Evolutionary conservation across 2,797 vertebrate species (phyloP), one percentile per base, ranked within the genome.

Genomic region (Platyrinchus mystaceus): DNA sequence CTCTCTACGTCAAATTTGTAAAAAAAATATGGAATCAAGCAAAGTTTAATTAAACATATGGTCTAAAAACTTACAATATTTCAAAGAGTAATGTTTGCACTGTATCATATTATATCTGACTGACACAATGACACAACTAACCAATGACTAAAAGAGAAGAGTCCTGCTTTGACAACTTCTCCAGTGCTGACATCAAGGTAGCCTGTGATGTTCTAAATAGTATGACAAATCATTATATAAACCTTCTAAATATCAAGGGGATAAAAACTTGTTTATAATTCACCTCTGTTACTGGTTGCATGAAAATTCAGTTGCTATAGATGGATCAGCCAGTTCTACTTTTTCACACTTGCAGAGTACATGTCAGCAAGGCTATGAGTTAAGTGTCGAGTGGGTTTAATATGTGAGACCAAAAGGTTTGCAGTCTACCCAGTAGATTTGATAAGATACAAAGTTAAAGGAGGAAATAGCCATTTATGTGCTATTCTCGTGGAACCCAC

Each of bases 241-340:
- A 47, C 9, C 6, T 17, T 73, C 8, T 41, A 63, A 70, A 19
- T 43, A 59, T 27, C 34, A 75, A 56, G 26, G 10, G 44, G 28
- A 34, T 55, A 75, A 87, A 78, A 87, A 58, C 13, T 39, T 64
- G 12, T 32, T 66, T 78, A 41, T 78, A 75, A 52, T 49, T 85
- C 88, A 90, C 47, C 84, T 94, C 75, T 60, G 11, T 67, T 79
- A 44, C 32, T 63, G 34, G 39, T 66, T 71, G 26, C 68, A 60
- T 60, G 77, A 93, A 77, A 74, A 87, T 77, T 87, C 60, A 24
- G 84, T 87, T 92, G 58, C 78, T 92, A 34, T 84, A 62, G 78
- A 89, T 79, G 64, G 81, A 92, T 89, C 59, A 69, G 26, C 27
- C 47, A 68, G 44, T 73, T 93, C 89, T 84, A 37, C 44, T 53